phyloP scores from a whole-genome alignment of 2,888 invertebrate genomes.

The Ariolimax columbianus region DNA sequence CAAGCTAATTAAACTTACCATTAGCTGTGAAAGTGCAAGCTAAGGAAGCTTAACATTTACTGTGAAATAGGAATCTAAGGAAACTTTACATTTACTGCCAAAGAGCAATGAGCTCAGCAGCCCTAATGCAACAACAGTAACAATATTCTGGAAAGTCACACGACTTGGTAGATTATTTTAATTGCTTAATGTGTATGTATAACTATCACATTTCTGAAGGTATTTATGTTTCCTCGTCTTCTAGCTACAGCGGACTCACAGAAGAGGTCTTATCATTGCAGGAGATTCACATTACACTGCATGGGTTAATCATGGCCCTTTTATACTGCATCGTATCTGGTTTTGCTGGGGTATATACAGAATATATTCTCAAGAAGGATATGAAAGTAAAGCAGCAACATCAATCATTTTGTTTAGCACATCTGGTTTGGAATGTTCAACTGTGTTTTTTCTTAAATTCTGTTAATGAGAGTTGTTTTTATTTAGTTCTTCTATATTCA shows the following conservation, averaged over 20 bases:
- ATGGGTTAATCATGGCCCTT: constrained; percentile 75
- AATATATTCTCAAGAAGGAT: constrained; percentile 76
- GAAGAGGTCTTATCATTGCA: constrained; percentile 38
- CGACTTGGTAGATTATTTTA: not conserved
- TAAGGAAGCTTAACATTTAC: too few species aligned
- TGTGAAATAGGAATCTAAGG: too few species aligned
- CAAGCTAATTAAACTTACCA: too few species aligned
- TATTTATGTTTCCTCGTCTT: not conserved
- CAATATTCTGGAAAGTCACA: not conserved
- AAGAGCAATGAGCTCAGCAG: too few species aligned
- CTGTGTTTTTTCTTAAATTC: too few species aligned
- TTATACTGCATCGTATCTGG: constrained; percentile 76
- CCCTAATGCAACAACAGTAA: too few species aligned
- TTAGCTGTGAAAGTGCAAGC: too few species aligned
- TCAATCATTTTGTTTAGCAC: not conserved
- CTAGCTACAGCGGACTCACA: constrained; percentile 47
- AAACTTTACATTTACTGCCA: too few species aligned
- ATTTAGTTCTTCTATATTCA: too few species aligned
- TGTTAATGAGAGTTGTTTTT: too few species aligned
- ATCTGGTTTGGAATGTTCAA: not conserved
- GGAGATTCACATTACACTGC: constrained; percentile 71
- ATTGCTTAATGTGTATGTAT: not conserved
- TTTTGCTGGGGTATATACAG: constrained; percentile 77
- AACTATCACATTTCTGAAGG: too few species aligned
- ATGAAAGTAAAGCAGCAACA: constrained; percentile 56